These are phyloP conservation scores for Glomeris marginata DNA, from an alignment of 2,888 invertebrate species.

Conservation along the genomic window DNA sequence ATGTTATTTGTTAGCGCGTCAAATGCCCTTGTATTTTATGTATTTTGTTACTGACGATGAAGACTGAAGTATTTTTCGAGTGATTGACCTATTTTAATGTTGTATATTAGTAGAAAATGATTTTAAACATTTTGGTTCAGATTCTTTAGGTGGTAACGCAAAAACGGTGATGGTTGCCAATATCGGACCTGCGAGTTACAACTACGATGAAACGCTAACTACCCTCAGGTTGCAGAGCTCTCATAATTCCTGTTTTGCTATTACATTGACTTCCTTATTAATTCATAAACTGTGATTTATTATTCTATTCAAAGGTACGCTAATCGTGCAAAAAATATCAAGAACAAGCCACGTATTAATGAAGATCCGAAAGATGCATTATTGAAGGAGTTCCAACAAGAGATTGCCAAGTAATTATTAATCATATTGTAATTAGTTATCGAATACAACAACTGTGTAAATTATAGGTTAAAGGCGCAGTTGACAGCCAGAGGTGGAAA, in stretches of 20 bases:
- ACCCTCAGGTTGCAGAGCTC: slow-evolving; percentile 66
- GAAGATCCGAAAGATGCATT: slow-evolving; percentile 99
- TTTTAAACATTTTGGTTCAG: slow-evolving; percentile 31
- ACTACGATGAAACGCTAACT: slow-evolving; percentile 93
- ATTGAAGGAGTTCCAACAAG: slow-evolving; percentile 84
- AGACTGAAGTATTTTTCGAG: too few relatives aligned
- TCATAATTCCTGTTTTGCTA: not conserved
- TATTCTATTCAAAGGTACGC: slow-evolving; percentile 48
- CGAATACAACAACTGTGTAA: slow-evolving; percentile 1
- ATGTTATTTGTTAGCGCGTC: not conserved
- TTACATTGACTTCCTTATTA: not conserved
- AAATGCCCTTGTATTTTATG: not conserved
- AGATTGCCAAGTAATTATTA: slow-evolving; percentile 50
- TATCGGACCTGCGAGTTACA: slow-evolving; percentile 93
- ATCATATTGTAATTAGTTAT: not conserved
- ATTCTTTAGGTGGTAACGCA: slow-evolving; percentile 96
- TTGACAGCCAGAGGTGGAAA: slow-evolving; percentile 26
- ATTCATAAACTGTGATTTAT: not conserved
- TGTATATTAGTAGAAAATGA: not conserved
- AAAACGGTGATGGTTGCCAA: slow-evolving; percentile 99
- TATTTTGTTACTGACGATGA: not conserved
- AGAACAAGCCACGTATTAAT: slow-evolving; percentile 95
- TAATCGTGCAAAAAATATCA: slow-evolving; percentile 93
- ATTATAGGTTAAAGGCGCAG: slow-evolving; percentile 26
- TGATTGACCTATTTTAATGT: too few relatives aligned